Base-by-base conservation (phyloP, 2,113 vertebrate species). In the Campylomormyrus tamandua region DNA sequence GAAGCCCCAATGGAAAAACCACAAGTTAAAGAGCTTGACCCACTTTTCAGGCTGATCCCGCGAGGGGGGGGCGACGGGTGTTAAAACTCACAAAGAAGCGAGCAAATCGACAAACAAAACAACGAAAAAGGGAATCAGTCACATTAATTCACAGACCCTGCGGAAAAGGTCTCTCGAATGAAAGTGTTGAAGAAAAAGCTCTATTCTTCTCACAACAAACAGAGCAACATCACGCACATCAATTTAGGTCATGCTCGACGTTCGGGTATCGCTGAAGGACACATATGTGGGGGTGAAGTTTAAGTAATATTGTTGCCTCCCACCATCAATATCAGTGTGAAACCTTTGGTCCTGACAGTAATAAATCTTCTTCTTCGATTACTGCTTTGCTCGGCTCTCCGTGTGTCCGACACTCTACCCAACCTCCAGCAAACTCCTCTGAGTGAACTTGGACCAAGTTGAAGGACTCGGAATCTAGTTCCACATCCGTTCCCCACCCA, bases 381-480 rank as follows among this genome's bases (percentile, higher is more conserved):
- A 39, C 53, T 62, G 87, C 35, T 52, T 46, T 35, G 87, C 66
- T 89, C 70, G 3, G 31, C 39, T 93, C 89, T 91, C 90, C 88
- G 27, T 58, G 89, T 90, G 62, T 27, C 90, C 90, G 1, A 84
- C 19, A 46, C 80, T 31, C n/a, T 92, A 93, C 92, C 89, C 87
- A 90, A 91, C 90, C 90, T 92, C 89, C 90, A 91, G 58, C 88
- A 90, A 90, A 62, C 90, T 94, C 92, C 90, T 94, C 90, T 93
- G 92, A 92, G 94, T 92, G 93, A 94, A 95, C 89, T 94, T 95
- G 95, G 95, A 96, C 92, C 90, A 89, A 94, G 93, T 94, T 96
- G 93, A 96, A 94, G 94, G 93, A 91, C 88, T 88, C 77, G 91
- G 74, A 92, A 93, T 92, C 91, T 90, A 93, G 90, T 90, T 91